Evolutionary conservation across 1,140 invertebrate species (phyloP), one percentile per base, ranked within the genome.

Genomic region (Drosophila fuyamai): DNA sequence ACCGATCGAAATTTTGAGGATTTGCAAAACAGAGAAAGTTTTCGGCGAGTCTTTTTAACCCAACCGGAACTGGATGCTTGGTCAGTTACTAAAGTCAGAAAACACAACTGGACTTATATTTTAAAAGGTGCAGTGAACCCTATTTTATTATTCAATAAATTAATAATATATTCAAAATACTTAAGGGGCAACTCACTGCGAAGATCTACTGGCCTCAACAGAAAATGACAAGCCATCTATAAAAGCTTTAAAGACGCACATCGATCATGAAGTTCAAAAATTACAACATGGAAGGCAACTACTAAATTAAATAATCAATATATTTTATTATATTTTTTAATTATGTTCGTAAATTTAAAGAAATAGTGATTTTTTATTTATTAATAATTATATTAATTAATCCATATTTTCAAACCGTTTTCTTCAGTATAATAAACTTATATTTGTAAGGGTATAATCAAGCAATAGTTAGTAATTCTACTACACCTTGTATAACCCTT

Each of bases 401-500:
- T 9, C 5, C 0, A 6, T 44, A 10, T 16, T 16, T 44, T 18
- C 3, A 1, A 7, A 27, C 12, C 18, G 6, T 10, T 12, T 32
- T 32, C 6, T 32, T 32, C 29, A 32, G 8, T 8, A 32, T 32
- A 7, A 7, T 32, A 6, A 32, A 32, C 2, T 32, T 32, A 0
- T 32, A 43, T 48, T 63, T n/a, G 7, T 38, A 63, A 67, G 63
- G 5, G 59, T 50, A 67, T n/a, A 50, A n/a, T 35, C 4, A 59
- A 2, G 13, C 43, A 23, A 29, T 35, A 36, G 23, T 36, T 8
- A 27, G 27, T 59, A 59, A 18, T 27, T 38, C 32, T 48, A 48
- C 9, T 48, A 48, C 32, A 44, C n/a, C 47, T 51, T 68, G 60
- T 68, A 43, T n/a, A 68, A 18, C 18, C 32, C 47, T 66, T 68